Percentiles rank a stretch among this genome's conserved stretches.
Conservation (phyloP, 2,888 invertebrate genomes). For the Drosophila mulleri region DNA sequence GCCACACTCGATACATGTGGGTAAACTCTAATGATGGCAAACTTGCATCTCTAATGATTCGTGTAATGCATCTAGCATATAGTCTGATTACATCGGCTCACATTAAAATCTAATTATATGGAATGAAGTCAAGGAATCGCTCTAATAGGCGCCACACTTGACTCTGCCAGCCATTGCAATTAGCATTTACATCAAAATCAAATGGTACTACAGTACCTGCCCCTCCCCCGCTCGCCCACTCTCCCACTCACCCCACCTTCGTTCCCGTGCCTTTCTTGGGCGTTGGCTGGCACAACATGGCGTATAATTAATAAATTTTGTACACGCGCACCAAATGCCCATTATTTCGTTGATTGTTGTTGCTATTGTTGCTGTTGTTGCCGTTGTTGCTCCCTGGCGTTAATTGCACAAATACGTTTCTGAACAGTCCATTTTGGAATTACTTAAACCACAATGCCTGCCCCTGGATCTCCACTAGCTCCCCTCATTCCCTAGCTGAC, state of each 20-base stretch:
- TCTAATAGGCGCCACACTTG: constrained; percentile 13
- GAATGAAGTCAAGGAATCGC: constrained; percentile 27
- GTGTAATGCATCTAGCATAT: constrained; percentile 55
- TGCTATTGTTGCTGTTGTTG: constrained; percentile 8
- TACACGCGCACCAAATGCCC: constrained; percentile 65
- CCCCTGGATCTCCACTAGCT: constrained; percentile 14
- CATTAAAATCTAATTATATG: constrained; percentile 73
- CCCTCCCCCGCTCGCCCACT: not conserved
- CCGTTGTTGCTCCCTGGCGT: constrained; percentile 52
- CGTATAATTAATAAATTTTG: constrained; percentile 77
- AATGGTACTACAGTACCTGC: constrained; percentile 50
- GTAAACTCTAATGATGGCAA: constrained; percentile 50
- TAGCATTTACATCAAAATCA: constrained; percentile 63
- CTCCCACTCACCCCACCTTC: not conserved
- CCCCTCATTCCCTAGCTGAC: constrained; percentile 15
- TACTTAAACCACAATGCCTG: constrained; percentile 52
- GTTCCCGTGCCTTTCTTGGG: constrained; percentile 36
- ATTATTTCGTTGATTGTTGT: constrained; percentile 48
- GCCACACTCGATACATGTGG: constrained; percentile 20
- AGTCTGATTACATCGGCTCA: constrained; percentile 49
- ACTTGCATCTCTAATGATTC: constrained; percentile 57
- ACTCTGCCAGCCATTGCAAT: constrained; percentile 38
- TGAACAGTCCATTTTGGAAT: constrained; percentile 68
- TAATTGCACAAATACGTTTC: constrained; percentile 79
- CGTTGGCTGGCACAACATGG: constrained; percentile 67